Base-by-base conservation (phyloP, 2,888 invertebrate genomes). In the Latheticus oryzae region DNA sequence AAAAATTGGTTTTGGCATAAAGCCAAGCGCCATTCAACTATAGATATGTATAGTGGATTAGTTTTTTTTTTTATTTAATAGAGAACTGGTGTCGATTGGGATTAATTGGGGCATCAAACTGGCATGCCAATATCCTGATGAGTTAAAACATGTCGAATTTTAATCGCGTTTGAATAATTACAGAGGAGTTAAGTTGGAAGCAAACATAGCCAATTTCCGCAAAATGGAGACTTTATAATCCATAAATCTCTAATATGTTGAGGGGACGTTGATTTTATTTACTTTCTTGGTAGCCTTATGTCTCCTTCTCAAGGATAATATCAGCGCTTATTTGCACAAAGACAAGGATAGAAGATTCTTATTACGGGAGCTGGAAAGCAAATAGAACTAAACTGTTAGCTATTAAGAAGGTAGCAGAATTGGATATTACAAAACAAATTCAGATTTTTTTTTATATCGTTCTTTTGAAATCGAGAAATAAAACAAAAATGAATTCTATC, bases 271-370 rank as follows among this genome's bases (percentile, higher is more conserved):
- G 13, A 33, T 33, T 33, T 15, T 33, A 15, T 33, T 33, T 33
- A 16, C 33, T 33, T 9, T 12, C 13, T 15, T 33, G 33, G 13
- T 33, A 15, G 33, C 33, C 5, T 7, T 16, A 12, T 15, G 33
- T 12, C 33, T 33, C 3, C 33, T 33, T n/a, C n/a, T n/a, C n/a
- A n/a, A 33, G 13, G 33, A 33, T 33, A 33, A 33, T 33, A 33
- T 13, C 5, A 9, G 5, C 33, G 33, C 33, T 11, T 33, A 13
- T 33, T 33, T 33, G 33, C 33, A 3, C 26, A 9, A n/a, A 26
- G 26, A 3, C 3, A 7, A 3, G 26, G n/a, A n/a, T 7, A 26
- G 26, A n/a, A n/a, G 26, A n/a, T 26, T 7, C 7, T 26, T 9
- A 26, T 26, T 26, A 26, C 26, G n/a, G n/a, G 26, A n/a, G n/a